Percentiles rank a stretch among this genome's conserved stretches.
These are phyloP conservation scores for Cyrtorhinus lividipennis DNA, from an alignment of 1,140 invertebrate species.

Conservation along the genomic window DNA sequence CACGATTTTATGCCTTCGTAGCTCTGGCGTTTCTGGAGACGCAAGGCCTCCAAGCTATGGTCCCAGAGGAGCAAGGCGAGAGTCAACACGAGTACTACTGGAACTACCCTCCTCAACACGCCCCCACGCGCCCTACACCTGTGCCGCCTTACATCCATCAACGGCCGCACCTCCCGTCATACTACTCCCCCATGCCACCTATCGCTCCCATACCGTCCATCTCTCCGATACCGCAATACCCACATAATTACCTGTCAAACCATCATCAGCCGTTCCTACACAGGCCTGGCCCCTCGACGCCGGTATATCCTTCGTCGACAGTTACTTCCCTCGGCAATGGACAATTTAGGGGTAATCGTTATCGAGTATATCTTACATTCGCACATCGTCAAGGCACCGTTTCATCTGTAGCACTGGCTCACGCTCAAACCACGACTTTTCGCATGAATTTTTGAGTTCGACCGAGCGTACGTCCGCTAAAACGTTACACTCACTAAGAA, in stretches of 20 bases:
- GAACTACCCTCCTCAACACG: slow-evolving; percentile 10
- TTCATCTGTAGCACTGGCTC: no score
- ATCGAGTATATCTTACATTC: not conserved
- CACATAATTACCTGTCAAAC: not conserved
- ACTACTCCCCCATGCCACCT: slow-evolving; percentile 3
- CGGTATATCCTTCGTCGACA: slow-evolving; percentile 4
- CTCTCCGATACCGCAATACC: not conserved
- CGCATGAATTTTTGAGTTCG: no score
- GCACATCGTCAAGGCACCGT: no score
- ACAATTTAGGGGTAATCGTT: slow-evolving; percentile 21
- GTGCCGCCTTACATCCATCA: not conserved
- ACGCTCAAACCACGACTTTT: no score
- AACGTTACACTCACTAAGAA: no score
- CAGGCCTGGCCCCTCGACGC: slow-evolving; percentile 4
- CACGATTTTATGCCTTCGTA: slow-evolving; percentile 7
- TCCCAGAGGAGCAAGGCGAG: slow-evolving; percentile 9
- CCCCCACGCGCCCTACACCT: not conserved
- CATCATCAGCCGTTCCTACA: slow-evolving; percentile 1
- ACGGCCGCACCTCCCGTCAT: not conserved
- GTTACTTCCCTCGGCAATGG: not conserved
- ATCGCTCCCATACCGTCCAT: not conserved
- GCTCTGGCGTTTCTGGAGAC: slow-evolving; percentile 15
- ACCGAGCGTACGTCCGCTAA: no score
- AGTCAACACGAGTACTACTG: slow-evolving; percentile 17
- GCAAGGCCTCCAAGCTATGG: slow-evolving; percentile 5